phyloP scores from a whole-genome alignment of 2,888 invertebrate genomes.

The Meghimatium bilineatum region DNA sequence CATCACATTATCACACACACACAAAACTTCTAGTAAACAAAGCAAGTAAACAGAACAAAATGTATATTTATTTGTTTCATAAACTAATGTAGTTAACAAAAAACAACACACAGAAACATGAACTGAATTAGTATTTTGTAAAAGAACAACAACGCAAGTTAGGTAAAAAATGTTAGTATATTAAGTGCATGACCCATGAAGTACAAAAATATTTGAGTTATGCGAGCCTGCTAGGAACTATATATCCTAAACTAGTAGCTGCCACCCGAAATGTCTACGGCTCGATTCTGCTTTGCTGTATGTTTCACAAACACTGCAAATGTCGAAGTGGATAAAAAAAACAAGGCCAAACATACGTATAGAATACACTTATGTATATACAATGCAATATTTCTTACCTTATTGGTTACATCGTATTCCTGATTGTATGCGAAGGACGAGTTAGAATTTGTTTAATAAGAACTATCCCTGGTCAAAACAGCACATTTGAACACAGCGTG shows the following conservation, averaged over 20 bases:
- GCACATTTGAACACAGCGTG: slow-evolving; percentile 34
- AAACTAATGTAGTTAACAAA: no score
- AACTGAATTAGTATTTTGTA: no score
- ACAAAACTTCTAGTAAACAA: no score
- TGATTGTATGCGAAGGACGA: neutral
- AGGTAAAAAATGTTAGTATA: no score
- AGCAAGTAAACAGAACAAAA: no score
- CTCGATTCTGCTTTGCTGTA: neutral
- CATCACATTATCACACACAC: no score
- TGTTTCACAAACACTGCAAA: neutral
- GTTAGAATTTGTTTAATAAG: slow-evolving; percentile 13
- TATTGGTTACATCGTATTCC: slow-evolving; percentile 20
- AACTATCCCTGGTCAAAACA: slow-evolving; percentile 28
- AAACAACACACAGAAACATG: no score
- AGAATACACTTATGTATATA: neutral
- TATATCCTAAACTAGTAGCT: neutral
- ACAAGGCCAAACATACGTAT: neutral
- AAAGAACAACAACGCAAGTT: no score
- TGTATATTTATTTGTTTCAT: no score
- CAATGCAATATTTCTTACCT: slow-evolving; percentile 12
- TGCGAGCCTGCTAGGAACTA: no score
- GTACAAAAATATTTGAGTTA: no score
- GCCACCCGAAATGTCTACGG: slow-evolving; percentile 25
- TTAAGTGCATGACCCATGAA: no score
- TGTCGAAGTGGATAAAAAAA: neutral